Evolutionary conservation across 2,888 invertebrate species (phyloP), one percentile per base, ranked within the genome.

Genomic region (Diaperis boleti): DNA sequence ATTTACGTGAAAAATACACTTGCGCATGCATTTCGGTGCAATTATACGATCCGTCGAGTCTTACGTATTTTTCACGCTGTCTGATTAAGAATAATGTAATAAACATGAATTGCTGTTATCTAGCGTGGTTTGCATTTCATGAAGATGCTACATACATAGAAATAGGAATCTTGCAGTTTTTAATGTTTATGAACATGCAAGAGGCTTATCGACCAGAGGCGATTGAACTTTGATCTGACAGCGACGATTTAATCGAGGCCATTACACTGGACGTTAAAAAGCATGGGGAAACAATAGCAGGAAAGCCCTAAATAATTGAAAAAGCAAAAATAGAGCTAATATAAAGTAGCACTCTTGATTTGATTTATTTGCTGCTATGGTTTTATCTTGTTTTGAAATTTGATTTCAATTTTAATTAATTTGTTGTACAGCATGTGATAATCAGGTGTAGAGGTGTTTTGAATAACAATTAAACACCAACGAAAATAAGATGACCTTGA

Each of bases 101-200:
- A 66, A 65, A 66, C 67, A 66, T 65, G 66, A 67, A 63, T 54
- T n/a, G 59, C 56, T 59, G 64, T 70, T 70, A 70, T 69, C 70
- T 68, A 33, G 35, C 42, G 52, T 66, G 65, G 67, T 69, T 68
- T 69, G 64, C 65, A 65, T 70, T 69, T 65, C 65, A 66, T 66
- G 68, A 70, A 68, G 67, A 69, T 66, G 15, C 35, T 18, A 47
- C 29, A 47, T 68, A 69, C 29, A 47, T 68, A 69, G 61, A 67
- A 70, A 66, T 60, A 69, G 67, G 65, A 68, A 68, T 68, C 64
- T 65, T 65, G 65, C 64, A 65, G 56, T 65, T 67, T 61, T 69
- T 70, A 70, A 70, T 69, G 66, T 67, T 68, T 60, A 37, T 37
- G 50, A 68, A 69, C 70, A 70, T 69, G 70, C 64, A 62, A 66